phyloP scores from a whole-genome alignment of 2,113 vertebrate genomes.

The Pampusana beccarii region DNA sequence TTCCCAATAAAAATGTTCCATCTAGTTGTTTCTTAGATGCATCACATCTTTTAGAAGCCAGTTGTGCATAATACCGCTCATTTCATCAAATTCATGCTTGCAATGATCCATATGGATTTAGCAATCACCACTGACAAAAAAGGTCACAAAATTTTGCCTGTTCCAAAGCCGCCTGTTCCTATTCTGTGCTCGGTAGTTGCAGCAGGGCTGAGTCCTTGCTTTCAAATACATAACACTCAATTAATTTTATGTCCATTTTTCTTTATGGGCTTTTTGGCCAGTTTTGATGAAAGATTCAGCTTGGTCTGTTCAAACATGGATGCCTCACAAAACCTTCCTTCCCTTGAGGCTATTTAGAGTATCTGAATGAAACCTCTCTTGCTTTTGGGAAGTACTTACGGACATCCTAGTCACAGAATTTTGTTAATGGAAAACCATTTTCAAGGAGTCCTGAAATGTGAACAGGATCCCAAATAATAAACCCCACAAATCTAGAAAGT shows the following conservation, averaged over 20 bases:
- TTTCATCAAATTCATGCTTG: neutral
- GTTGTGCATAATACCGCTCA: neutral
- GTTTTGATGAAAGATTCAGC: neutral
- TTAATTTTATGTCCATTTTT: neutral
- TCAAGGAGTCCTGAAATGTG: neutral
- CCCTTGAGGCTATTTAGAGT: neutral
- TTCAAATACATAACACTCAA: neutral
- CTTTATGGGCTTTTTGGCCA: neutral
- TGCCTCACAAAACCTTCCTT: neutral
- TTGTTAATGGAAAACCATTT: neutral
- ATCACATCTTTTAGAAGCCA: neutral
- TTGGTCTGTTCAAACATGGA: neutral
- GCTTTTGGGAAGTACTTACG: neutral
- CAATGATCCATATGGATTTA: neutral
- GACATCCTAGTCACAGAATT: neutral
- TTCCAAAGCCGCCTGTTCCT: neutral
- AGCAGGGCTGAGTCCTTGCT: neutral
- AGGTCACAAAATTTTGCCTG: neutral
- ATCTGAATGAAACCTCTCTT: neutral
- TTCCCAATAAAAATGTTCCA: neutral
- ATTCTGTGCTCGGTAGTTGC: neutral
- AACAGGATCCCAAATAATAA: neutral
- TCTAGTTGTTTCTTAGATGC: neutral
- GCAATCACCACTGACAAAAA: neutral
- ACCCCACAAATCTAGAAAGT: neutral